Base-by-base conservation (phyloP, 2,888 invertebrate species). In the Labia minor region DNA sequence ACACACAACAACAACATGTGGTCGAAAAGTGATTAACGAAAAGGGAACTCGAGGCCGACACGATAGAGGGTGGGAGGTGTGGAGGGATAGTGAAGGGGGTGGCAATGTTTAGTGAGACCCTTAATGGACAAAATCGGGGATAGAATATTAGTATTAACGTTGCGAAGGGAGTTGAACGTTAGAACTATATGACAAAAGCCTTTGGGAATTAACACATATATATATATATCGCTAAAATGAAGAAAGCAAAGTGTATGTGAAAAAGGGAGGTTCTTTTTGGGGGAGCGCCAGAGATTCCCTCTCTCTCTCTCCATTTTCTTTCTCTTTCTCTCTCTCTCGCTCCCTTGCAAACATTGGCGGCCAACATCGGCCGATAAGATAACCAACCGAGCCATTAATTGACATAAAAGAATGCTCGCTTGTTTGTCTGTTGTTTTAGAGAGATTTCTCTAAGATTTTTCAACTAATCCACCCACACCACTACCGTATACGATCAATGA, bases 41-140 rank as follows among this genome's bases (percentile, higher is more conserved):
- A 49, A 4, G 49, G 49, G 49, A 49, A 14, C 14, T 3, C 2
- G 49, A 3, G 49, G 49, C 8, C n/a, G n/a, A n/a, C n/a, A n/a
- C n/a, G n/a, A n/a, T n/a, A n/a, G n/a, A n/a, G n/a, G n/a, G n/a
- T n/a, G n/a, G n/a, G n/a, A n/a, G n/a, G n/a, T n/a, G n/a, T n/a
- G n/a, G n/a, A n/a, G n/a, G n/a, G n/a, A n/a, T n/a, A n/a, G n/a
- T n/a, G n/a, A n/a, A n/a, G n/a, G n/a, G n/a, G n/a, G n/a, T n/a
- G n/a, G n/a, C n/a, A n/a, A n/a, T n/a, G n/a, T n/a, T n/a, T n/a
- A n/a, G n/a, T n/a, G n/a, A n/a, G n/a, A n/a, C n/a, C 49, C 49
- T 49, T 49, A 49, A 49, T 49, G 49, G 49, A 49, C 49, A 49
- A 49, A 49, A 49, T 49, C 49, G 49, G 49, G 49, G 49, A 49